Base-by-base conservation (phyloP, 2,888 invertebrate species). In the Boloria euphrosyne region DNA sequence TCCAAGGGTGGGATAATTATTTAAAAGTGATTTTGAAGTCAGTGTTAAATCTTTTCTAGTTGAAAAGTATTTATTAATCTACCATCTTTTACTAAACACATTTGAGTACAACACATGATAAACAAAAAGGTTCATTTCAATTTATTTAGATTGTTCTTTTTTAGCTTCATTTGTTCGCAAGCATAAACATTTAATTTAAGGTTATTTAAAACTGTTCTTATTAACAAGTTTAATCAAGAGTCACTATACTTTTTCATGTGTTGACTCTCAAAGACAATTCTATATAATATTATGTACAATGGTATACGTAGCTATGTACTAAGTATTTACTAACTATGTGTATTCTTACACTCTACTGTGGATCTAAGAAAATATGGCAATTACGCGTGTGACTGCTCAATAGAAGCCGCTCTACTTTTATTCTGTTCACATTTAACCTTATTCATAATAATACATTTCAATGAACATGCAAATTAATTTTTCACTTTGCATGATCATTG, bases 301-400 rank as follows among this genome's bases (percentile, higher is more conserved):
- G 7, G 5, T 22, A 38, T 65, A 38, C 46, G n/a, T n/a, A n/a
- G n/a, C n/a, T n/a, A n/a, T n/a, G n/a, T n/a, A n/a, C n/a, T n/a
- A n/a, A n/a, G n/a, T 27, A 31, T 52, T 27, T 59, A 65, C 47
- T 3, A 46, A 52, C 53, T 65, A 65, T n/a, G 58, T 58, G 44
- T 51, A 58, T 43, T 57, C 57, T 63, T 59, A 51, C 62, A 69
- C 31, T 49, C 50, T 65, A 66, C 62, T 68, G 58, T 71, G 73
- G 70, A 70, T 73, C 72, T 76, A 76, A 68, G 78, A 76, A 75
- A 79, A 81, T 86, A 88, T 87, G 87, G 87, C 87, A 87, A 81
- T 76, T 71, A 82, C 83, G 82, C 82, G 74, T 74, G 78, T 76
- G 77, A 76, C 76, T 74, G 71, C 61, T 71, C 46, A 57, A 46